These are phyloP conservation scores for Pelodytes ibericus DNA, from an alignment of 2,797 vertebrate genomes.

Conservation along the genomic window DNA sequence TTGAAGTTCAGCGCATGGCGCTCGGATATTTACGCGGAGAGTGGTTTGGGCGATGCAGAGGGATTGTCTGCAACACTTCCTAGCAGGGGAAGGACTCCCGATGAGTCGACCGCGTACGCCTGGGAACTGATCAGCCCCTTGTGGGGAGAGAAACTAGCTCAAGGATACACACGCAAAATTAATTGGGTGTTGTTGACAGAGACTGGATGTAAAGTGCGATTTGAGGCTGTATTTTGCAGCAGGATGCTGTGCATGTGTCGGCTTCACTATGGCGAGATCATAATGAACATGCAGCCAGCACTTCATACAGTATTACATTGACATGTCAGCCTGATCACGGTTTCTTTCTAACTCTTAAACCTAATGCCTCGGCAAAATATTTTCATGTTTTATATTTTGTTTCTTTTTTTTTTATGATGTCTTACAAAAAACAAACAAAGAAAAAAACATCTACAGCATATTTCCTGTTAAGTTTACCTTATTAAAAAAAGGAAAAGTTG, in stretches of 20 bases:
- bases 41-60: conserved; percentile 59
- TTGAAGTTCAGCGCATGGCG: conserved; percentile 65
- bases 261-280: conserved; percentile 75
- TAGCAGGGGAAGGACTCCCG: conserved; percentile 50
- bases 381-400: conserved; percentile 79
- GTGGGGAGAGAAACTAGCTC: conserved; percentile 52
- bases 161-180: conserved; percentile 50
- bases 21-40: conserved; percentile 60
- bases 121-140: conserved; percentile 56
- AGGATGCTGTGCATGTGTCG: conserved; percentile 80
- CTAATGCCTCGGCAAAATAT: conserved; percentile 90
- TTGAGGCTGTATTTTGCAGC: conserved; percentile 68
- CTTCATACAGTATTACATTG: conserved; percentile 71
- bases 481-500: conserved; percentile 49
- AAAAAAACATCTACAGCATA: conserved; percentile 69
- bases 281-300: conserved; percentile 60
- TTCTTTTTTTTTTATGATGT: conserved; percentile 79
- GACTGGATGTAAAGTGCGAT: conserved; percentile 64
- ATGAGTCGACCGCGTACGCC: conserved; percentile 58
- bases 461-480: conserved; percentile 74
- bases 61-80: conserved; percentile 58
- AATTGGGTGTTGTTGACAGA: conserved; percentile 57
- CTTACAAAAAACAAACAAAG: conserved; percentile 70
- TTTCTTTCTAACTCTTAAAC: conserved; percentile 93
- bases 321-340: conserved; percentile 83